These are phyloP conservation scores for Temnothorax rugatulus DNA, from an alignment of 2,888 invertebrate genomes.

Conservation along the genomic window DNA sequence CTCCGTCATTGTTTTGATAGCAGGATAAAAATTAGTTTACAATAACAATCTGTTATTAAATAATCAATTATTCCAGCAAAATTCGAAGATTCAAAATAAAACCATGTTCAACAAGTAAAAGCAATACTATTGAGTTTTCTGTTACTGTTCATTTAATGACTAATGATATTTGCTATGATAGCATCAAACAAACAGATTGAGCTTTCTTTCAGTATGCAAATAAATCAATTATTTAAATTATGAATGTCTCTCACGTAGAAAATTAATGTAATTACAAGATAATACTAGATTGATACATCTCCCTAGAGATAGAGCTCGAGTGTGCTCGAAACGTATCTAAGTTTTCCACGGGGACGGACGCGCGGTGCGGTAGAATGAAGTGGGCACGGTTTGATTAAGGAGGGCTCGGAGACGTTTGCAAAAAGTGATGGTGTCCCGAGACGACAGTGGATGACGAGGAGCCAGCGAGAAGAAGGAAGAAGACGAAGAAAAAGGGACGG, in stretches of 20 bases:
- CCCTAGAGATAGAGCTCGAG: neutral
- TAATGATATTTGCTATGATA: neutral
- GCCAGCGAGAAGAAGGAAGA: constrained; percentile 43
- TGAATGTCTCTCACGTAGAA: neutral
- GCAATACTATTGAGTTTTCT: too few species aligned
- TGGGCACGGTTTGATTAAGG: constrained; percentile 81
- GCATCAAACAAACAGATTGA: too few species aligned
- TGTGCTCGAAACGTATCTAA: neutral
- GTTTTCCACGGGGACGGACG: constrained; percentile 23
- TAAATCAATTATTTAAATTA: neutral
- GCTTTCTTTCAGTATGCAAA: neutral
- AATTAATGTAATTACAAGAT: neutral
- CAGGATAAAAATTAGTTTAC: too few species aligned
- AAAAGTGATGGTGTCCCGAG: constrained; percentile 77
- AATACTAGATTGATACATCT: neutral
- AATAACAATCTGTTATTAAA: too few species aligned
- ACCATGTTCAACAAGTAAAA: too few species aligned
- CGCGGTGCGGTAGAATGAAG: constrained; percentile 60
- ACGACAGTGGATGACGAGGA: constrained; percentile 72
- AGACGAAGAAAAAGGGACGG: constrained; percentile 32
- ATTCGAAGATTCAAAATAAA: too few species aligned
- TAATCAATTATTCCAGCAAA: too few species aligned
- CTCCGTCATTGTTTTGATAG: too few species aligned
- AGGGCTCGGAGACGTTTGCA: constrained; percentile 77
- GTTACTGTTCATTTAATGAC: too few species aligned